A percentile compares a stretch with the other conserved stretches of the same genome.
Evolutionary conservation across 2,113 vertebrate genomes (phyloP).

Genomic region (Sebastes schlegelii): DNA sequence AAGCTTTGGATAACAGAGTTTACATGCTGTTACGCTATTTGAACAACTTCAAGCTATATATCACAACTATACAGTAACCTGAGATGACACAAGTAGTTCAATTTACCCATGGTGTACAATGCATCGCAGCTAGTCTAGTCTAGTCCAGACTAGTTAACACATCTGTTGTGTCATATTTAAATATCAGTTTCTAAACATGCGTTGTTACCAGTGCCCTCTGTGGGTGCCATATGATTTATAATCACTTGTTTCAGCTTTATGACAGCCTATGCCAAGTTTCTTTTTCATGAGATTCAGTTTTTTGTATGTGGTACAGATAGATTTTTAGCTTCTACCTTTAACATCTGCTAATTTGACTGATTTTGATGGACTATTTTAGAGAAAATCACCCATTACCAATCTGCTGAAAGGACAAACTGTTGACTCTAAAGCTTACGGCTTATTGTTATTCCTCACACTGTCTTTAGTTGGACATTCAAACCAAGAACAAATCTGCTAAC

Average conservation of each 20-base stretch:
- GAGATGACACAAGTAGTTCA: constrained; percentile 49
- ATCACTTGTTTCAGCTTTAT: constrained; percentile 65
- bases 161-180: constrained; percentile 58
- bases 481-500: constrained; percentile 79
- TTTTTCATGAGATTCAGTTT: constrained; percentile 42
- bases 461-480: constrained; percentile 59
- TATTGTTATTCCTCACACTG: constrained; percentile 8
- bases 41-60: constrained; percentile 59
- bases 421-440: constrained; percentile 26
- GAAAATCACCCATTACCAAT: constrained; percentile 18
- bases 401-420: constrained; percentile 40
- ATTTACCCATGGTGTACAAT: constrained; percentile 31
- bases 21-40: constrained; percentile 58
- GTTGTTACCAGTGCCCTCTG: constrained; percentile 53
- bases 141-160: constrained; percentile 24
- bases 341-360: constrained; percentile 47
- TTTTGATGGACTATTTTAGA: constrained; percentile 62
- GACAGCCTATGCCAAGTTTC: constrained; percentile 68
- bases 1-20: constrained; percentile 49
- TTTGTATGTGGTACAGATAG: constrained; percentile 61
- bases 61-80: constrained; percentile 43
- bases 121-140: constrained; percentile 47
- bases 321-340: constrained; percentile 47
- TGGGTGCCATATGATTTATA: constrained; percentile 69
- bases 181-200: constrained; percentile 46